Conservation (phyloP, 2,888 invertebrate genomes). For the Lochmaea capreae region DNA sequence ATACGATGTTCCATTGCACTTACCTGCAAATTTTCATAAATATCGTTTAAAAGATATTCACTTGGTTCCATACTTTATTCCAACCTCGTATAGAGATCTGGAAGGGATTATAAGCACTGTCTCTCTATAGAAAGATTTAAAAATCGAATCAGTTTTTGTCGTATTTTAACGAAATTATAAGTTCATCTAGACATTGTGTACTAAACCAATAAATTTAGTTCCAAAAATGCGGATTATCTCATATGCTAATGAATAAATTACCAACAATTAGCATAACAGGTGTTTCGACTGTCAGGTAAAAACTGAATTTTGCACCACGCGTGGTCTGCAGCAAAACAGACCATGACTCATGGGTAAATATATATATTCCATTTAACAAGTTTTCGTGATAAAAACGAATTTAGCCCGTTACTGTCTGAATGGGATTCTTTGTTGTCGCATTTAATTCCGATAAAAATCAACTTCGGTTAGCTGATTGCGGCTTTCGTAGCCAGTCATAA, state of each 20-base stretch:
- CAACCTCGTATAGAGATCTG: no score
- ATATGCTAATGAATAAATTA: background rate
- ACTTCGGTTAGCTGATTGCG: background rate
- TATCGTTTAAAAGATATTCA: no score
- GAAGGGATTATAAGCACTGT: no score
- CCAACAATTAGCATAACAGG: background rate
- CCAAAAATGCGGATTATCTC: background rate
- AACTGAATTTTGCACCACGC: background rate
- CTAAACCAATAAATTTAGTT: background rate
- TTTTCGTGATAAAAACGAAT: background rate
- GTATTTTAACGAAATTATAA: background rate
- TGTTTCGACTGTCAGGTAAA: background rate
- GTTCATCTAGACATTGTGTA: background rate
- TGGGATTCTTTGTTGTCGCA: background rate
- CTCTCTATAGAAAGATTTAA: background rate
- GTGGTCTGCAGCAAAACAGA: background rate
- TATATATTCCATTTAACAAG: background rate
- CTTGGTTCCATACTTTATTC: no score
- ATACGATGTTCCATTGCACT: no score
- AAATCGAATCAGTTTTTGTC: background rate
- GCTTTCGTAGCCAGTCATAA: background rate
- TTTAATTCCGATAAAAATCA: conserved; percentile 2
- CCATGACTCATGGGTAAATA: conserved; percentile 2
- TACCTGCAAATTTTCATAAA: no score
- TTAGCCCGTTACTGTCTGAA: background rate